A percentile compares a stretch with the other conserved stretches of the same genome.
Evolutionary conservation across 2,113 vertebrate species (phyloP).

Genomic region (Gymnogyps californianus): DNA sequence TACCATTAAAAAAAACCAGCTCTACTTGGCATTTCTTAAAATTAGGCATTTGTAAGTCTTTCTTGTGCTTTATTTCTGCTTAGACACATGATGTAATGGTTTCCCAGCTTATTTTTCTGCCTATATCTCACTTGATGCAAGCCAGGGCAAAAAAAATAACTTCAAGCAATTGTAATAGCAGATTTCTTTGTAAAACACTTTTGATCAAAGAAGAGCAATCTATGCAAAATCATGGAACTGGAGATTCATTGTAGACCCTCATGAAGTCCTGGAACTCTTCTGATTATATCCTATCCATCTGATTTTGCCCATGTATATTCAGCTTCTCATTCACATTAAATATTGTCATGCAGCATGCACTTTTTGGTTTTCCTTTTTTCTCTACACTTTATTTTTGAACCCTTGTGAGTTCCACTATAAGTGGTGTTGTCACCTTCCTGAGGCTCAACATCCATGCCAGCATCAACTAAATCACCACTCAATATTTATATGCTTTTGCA

Average conservation of each 20-base stretch:
- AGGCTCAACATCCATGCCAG: neutral
- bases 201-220: neutral
- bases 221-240: neutral
- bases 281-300: neutral
- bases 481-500: fast-evolving
- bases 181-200: neutral
- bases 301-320: neutral
- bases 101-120: neutral
- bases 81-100: neutral
- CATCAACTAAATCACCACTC: too few species aligned
- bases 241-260: neutral
- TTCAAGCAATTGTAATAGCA: neutral
- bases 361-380: neutral
- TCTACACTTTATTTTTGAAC: neutral
- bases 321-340: slow-evolving; percentile 44
- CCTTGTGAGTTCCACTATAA: too few species aligned
- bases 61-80: neutral
- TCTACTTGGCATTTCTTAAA: slow-evolving; percentile 24
- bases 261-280: neutral
- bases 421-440: neutral
- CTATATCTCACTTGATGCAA: neutral
- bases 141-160: neutral
- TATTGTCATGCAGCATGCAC: neutral
- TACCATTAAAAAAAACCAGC: neutral
- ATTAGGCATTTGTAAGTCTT: neutral